Percentiles rank a stretch among this genome's conserved stretches.
phyloP scores from a whole-genome alignment of 2,113 vertebrate species.

The Aix galericulata region DNA sequence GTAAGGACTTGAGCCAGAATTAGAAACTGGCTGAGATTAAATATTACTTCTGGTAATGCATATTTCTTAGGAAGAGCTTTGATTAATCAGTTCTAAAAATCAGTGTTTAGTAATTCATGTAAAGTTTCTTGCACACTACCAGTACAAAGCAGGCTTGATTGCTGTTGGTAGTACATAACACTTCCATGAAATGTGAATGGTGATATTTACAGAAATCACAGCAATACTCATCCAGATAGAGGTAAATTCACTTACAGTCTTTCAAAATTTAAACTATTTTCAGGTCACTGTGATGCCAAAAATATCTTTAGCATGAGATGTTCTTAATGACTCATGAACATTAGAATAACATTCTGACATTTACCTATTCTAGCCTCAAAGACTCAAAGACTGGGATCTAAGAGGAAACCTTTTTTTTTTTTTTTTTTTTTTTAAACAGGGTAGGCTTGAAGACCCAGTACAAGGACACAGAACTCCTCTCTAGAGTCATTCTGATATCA shows the following conservation, averaged over 20 bases:
- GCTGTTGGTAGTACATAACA: not conserved
- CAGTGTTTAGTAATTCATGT: not conserved
- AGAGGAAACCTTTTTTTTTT: conserved; percentile 6
- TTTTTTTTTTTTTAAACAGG: not conserved
- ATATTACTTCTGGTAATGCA: not conserved
- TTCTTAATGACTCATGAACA: conserved; percentile 49
- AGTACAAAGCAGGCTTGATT: not conserved
- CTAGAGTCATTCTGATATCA: not conserved
- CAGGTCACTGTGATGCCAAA: not conserved
- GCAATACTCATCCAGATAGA: not conserved
- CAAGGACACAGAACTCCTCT: not conserved
- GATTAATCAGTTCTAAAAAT: not conserved
- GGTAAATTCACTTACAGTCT: not conserved
- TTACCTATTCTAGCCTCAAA: conserved; percentile 30
- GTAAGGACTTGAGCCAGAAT: not conserved
- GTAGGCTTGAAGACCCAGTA: not conserved
- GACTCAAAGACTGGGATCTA: conserved; percentile 27
- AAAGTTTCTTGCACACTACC: not conserved
- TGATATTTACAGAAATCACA: not conserved
- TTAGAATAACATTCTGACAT: conserved; percentile 39
- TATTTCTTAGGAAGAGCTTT: not conserved
- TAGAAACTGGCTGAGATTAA: not conserved
- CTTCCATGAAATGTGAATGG: not conserved
- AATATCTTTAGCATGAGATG: conserved; percentile 18
- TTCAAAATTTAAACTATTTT: conserved; percentile 25